Percentiles rank a stretch among this genome's conserved stretches.
These are phyloP conservation scores for Acanthisitta chloris DNA, from an alignment of 2,113 vertebrate species.

Conservation along the genomic window DNA sequence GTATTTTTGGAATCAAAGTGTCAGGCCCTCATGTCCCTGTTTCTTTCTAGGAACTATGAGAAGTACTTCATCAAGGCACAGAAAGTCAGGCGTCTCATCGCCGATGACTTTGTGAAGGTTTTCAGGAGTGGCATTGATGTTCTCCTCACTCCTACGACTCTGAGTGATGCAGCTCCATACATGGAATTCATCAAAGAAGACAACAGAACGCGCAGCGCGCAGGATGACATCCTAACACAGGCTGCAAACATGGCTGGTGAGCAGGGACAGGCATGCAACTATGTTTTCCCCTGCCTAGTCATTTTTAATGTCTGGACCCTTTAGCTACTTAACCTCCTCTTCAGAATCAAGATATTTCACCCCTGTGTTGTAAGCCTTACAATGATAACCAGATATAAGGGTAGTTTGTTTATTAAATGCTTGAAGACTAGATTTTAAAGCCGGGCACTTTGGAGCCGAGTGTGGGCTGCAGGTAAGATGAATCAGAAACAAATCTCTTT, in stretches of 20 bases:
- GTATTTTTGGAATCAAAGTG: not conserved
- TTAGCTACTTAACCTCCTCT: not conserved
- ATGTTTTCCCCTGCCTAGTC: not conserved
- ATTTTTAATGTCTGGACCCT: not conserved
- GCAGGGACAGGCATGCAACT: not conserved
- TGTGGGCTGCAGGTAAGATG: not conserved
- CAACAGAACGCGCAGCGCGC: slow-evolving; percentile 89
- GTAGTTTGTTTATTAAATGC: not conserved
- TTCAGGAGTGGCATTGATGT: slow-evolving; percentile 87
- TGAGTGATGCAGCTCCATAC: slow-evolving; percentile 79
- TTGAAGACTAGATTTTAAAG: not conserved
- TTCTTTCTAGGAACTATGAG: slow-evolving; percentile 85
- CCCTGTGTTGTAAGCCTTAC: not conserved
- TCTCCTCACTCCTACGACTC: slow-evolving; percentile 91
- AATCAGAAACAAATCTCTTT: not conserved
- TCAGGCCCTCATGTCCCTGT: not conserved
- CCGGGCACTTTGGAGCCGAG: not conserved
- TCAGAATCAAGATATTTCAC: not conserved
- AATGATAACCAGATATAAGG: not conserved
- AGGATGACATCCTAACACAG: slow-evolving; percentile 93
- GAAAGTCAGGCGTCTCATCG: slow-evolving; percentile 89
- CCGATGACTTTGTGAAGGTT: slow-evolving; percentile 82
- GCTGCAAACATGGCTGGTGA: slow-evolving; percentile 93
- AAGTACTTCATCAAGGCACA: slow-evolving; percentile 93
- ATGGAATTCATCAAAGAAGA: slow-evolving; percentile 88